A percentile compares a stretch with the other conserved stretches of the same genome.
Evolutionary conservation across 2,113 vertebrate species (phyloP).

Genomic region (Meriones unguiculatus): DNA sequence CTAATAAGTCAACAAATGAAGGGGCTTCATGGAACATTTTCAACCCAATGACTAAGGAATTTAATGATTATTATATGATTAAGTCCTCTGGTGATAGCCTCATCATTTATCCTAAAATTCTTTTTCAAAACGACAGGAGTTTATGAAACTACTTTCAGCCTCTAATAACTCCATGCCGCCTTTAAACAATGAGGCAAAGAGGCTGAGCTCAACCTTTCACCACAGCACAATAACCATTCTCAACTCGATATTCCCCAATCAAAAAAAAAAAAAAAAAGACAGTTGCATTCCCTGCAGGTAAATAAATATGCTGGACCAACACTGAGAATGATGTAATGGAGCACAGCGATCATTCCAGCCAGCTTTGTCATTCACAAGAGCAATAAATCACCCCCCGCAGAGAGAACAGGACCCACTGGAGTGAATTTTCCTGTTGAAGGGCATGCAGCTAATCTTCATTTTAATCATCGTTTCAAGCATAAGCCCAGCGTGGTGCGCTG

Average conservation of each 20-base stretch:
- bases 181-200: slow-evolving; percentile 51
- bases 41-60: neutral
- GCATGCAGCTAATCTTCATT: slow-evolving; percentile 20
- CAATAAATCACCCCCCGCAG: slow-evolving; percentile 71
- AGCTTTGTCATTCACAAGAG: slow-evolving; percentile 43
- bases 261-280: slow-evolving; percentile 60
- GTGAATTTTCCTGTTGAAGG: slow-evolving; percentile 44
- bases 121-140: slow-evolving; percentile 53
- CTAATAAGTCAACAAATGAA: slow-evolving; percentile 9
- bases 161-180: slow-evolving; percentile 39
- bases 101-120: slow-evolving; percentile 48
- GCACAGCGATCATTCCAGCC: slow-evolving; percentile 43
- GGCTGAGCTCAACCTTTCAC: slow-evolving; percentile 41
- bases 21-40: slow-evolving; percentile 25
- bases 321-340: slow-evolving; percentile 54
- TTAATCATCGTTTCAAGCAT: slow-evolving; percentile 58
- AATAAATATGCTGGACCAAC: slow-evolving; percentile 60
- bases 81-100: slow-evolving; percentile 11
- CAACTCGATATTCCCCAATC: slow-evolving; percentile 61
- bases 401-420: slow-evolving; percentile 47
- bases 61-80: slow-evolving; percentile 16
- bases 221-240: slow-evolving; percentile 52
- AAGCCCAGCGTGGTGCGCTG: neutral
- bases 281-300: slow-evolving; percentile 61
- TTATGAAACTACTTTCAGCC: slow-evolving; percentile 65